These are phyloP conservation scores for Campoplex nolae DNA, from an alignment of 2,888 invertebrate species.

Conservation along the genomic window DNA sequence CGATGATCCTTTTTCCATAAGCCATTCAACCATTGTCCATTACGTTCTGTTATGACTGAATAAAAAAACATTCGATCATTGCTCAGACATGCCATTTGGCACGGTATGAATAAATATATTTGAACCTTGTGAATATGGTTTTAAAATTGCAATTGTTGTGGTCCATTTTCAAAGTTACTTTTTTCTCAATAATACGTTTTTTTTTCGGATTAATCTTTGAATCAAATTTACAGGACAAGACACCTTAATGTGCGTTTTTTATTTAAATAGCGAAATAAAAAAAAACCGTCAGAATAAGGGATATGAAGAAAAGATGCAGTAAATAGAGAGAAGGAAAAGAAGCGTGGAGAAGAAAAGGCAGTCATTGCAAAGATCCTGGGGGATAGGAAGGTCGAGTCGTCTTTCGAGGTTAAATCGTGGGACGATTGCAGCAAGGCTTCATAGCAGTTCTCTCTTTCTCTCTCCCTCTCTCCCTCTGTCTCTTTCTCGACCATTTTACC, in stretches of 20 bases:
- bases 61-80: neutral
- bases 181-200: neutral
- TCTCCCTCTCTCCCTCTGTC: constrained; percentile 39
- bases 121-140: neutral
- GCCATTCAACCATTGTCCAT: constrained; percentile 48
- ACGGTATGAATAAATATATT: neutral
- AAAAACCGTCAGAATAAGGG: constrained; percentile 23
- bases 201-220: neutral
- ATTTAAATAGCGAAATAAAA: constrained; percentile 64
- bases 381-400: constrained; percentile 78
- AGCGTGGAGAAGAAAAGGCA: constrained; percentile 62
- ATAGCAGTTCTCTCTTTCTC: constrained; percentile 23
- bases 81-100: neutral
- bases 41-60: neutral
- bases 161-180: neutral
- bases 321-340: constrained; percentile 11
- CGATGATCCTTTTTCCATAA: constrained; percentile 33
- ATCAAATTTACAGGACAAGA: neutral
- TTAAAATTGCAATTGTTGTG: neutral
- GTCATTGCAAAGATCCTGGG: constrained; percentile 70
- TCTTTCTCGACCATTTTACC: constrained; percentile 65
- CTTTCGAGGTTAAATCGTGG: constrained; percentile 75
- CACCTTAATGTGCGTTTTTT: constrained; percentile 62
- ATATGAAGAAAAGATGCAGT: neutral
- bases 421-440: constrained; percentile 73